Base-by-base conservation (phyloP, 2,797 vertebrate genomes). In the Aeoliscus strigatus region DNA sequence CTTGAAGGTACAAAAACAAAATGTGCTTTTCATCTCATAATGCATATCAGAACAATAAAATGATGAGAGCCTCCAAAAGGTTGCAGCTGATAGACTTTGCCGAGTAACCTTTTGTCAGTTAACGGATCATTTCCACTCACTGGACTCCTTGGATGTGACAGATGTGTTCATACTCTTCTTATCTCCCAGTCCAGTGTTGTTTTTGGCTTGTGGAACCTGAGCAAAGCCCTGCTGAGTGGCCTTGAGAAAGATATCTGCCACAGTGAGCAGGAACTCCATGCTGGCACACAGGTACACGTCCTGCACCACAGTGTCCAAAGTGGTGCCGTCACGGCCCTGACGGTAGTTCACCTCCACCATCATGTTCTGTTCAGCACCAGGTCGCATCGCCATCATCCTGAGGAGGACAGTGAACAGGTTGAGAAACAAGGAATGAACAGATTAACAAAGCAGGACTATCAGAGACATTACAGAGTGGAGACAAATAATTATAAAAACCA, bases 211-310 rank as follows among this genome's bases (percentile, higher is more conserved):
- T 3, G 80, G 85, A 56, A 61, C 80, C 63, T 67, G 56, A 39
- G 80, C 75, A 64, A 90, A 90, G n/a, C 92, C 92, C 56, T 90
- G 80, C 39, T 89, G 84, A 28, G 83, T 89, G 52, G 94, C 90
- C 55, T 93, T 91, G 14, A 94, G 69, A 60, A 99, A 99, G 61
- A 98, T 79, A 70, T 95, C 90, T 15, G 89, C 91, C 47, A 99
- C 94, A 0, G 93, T 96, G 54, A 90, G 86, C 40, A 98, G 85
- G 82, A 98, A 99, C 80, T 99, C 95, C 87, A 98, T 91, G 81
- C 94, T 98, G 64, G 96, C 94, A 72, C 96, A 99, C 34, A 98
- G 81, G 61, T 97, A 96, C 37, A 91, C 80, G 59, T 99, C 93
- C 81, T 94, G 92, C 56, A 98, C 85, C 75, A 93, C 30, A 6